A percentile compares a stretch with the other conserved stretches of the same genome.
These are phyloP conservation scores for Oostethus manadensis DNA, from an alignment of 2,113 vertebrate genomes.

Conservation along the genomic window DNA sequence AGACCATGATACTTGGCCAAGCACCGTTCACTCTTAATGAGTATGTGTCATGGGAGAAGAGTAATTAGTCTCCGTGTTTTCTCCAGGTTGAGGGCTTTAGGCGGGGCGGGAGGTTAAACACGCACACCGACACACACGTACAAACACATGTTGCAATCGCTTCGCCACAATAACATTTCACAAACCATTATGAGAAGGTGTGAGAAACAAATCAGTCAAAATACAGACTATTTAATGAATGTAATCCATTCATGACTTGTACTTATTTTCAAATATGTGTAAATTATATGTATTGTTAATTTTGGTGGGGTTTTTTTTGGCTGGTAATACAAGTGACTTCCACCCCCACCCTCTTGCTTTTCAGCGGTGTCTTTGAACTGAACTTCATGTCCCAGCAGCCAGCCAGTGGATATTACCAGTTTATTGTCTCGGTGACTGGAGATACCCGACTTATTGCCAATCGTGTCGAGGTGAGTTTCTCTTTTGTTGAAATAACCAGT, in stretches of 20 bases:
- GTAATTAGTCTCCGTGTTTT: not conserved
- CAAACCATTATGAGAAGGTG: too few relatives aligned
- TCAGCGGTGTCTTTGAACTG: conserved; percentile 86
- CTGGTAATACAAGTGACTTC: not conserved
- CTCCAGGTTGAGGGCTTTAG: too few relatives aligned
- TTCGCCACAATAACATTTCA: too few relatives aligned
- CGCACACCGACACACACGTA: too few relatives aligned
- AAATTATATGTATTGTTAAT: not conserved
- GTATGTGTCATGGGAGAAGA: conserved; percentile 61
- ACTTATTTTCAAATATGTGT: too few relatives aligned
- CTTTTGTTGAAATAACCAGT: not conserved
- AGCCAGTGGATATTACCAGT: conserved; percentile 96
- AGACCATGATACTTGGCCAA: conserved; percentile 80
- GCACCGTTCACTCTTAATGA: conserved; percentile 77
- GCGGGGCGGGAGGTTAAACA: too few relatives aligned
- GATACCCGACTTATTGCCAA: conserved; percentile 86
- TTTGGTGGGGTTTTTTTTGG: not conserved
- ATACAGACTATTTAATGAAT: too few relatives aligned
- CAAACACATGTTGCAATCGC: too few relatives aligned
- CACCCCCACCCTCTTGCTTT: conserved; percentile 25
- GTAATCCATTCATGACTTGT: too few relatives aligned
- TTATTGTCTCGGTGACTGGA: conserved; percentile 82
- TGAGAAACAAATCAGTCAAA: too few relatives aligned
- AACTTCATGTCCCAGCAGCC: conserved; percentile 90
- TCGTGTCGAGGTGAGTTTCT: conserved; percentile 79